Percentiles rank a stretch among this genome's conserved stretches.
Evolutionary conservation across 2,888 invertebrate genomes (phyloP).

Genomic region (Chrysolina oricalcia): DNA sequence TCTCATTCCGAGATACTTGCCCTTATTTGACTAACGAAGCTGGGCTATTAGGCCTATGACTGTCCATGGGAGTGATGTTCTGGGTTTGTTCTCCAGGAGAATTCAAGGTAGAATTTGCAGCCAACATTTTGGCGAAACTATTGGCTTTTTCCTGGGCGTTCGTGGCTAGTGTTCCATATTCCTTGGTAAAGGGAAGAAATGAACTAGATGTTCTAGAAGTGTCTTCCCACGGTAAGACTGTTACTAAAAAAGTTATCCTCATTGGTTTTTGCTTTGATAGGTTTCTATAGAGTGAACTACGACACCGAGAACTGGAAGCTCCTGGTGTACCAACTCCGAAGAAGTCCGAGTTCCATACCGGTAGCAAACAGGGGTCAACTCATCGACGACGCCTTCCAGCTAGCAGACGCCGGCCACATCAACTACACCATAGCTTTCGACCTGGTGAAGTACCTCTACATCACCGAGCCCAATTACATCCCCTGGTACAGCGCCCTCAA

Average conservation of each 20-base stretch:
- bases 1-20: no score
- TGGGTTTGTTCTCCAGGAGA: no score
- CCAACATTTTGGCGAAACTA: no score
- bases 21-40: no score
- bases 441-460: conserved; percentile 78
- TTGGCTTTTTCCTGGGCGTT: no score
- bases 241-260: neutral
- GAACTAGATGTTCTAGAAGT: no score
- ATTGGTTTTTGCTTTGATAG: conserved; percentile 63
- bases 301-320: conserved; percentile 76
- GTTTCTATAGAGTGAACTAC: conserved; percentile 79
- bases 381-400: conserved; percentile 82
- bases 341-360: conserved; percentile 71
- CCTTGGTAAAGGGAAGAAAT: no score
- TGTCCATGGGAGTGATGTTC: no score
- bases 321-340: conserved; percentile 71
- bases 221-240: neutral
- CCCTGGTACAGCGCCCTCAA: conserved; percentile 80
- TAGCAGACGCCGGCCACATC: conserved; percentile 76
- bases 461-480: conserved; percentile 77
- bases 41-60: no score
- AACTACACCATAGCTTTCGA: conserved; percentile 78
- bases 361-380: conserved; percentile 80
- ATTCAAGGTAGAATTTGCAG: no score
- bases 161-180: no score